These are phyloP conservation scores for Luscinia megarhynchos DNA, from an alignment of 2,797 vertebrate genomes.

Conservation along the genomic window DNA sequence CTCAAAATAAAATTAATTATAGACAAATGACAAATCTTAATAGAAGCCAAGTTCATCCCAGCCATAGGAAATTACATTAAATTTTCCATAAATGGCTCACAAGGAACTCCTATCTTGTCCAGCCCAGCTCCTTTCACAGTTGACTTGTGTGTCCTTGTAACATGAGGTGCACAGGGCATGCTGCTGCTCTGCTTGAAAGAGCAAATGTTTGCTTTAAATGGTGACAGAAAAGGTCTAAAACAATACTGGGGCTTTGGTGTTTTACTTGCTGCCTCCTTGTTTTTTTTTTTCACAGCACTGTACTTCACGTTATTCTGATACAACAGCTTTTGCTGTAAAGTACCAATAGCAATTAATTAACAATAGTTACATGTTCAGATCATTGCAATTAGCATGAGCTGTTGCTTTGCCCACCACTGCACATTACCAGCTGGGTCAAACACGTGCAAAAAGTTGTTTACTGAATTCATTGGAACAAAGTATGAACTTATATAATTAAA, in stretches of 20 bases:
- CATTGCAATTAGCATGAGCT: background rate
- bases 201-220: background rate
- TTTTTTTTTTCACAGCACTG: background rate
- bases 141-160: too few species aligned
- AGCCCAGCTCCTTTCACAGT: background rate
- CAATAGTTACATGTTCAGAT: rapidly evolving
- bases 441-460: background rate
- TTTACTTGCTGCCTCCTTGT: background rate
- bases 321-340: background rate
- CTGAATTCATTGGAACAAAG: background rate
- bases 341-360: background rate
- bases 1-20: background rate
- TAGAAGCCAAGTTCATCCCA: background rate
- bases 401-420: background rate
- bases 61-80: background rate
- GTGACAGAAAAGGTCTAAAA: background rate
- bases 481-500: background rate
- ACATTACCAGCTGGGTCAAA: background rate
- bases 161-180: rapidly evolving
- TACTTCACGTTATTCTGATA: background rate
- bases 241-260: rapidly evolving
- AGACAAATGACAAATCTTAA: background rate
- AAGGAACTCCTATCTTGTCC: background rate
- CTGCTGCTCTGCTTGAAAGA: background rate
- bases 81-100: background rate